Percentiles rank a stretch among this genome's conserved stretches.
Conservation (phyloP, 2,888 invertebrate genomes). For the Drosophila picticornis region DNA sequence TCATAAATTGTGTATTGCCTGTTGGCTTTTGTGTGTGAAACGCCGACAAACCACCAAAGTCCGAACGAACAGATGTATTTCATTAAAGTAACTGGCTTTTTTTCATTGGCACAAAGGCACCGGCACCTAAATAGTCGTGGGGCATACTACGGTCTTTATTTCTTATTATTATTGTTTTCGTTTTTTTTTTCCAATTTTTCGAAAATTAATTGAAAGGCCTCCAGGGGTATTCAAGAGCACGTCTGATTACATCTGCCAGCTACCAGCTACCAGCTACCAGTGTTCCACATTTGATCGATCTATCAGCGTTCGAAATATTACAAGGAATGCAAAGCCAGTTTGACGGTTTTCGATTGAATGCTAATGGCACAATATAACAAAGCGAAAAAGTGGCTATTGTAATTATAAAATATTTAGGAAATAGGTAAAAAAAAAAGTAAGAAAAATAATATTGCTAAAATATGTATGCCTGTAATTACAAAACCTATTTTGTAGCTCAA, state of each 20-base stretch:
- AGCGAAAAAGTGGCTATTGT: neutral
- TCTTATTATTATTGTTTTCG: neutral
- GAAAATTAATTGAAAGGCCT: constrained; percentile 73
- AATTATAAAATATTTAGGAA: neutral
- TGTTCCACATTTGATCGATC: constrained; percentile 80
- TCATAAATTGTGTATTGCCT: constrained; percentile 73
- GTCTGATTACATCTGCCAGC: constrained; percentile 79
- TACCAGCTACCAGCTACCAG: constrained; percentile 76
- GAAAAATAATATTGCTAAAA: neutral
- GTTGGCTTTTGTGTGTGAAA: constrained; percentile 52
- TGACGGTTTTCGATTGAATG: neutral
- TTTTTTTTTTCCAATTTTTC: constrained; percentile 18
- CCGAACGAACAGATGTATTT: constrained; percentile 67
- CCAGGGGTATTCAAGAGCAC: constrained; percentile 54
- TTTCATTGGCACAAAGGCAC: constrained; percentile 45
- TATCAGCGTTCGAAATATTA: constrained; percentile 40
- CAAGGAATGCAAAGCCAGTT: neutral
- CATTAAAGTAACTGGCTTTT: constrained; percentile 70
- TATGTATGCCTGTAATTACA: neutral
- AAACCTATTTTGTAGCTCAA: neutral
- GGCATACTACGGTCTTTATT: neutral
- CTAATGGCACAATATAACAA: neutral
- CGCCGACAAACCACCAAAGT: constrained; percentile 44
- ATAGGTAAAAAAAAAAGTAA: neutral
- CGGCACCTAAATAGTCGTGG: constrained; percentile 38